These are phyloP conservation scores for Sminthurinus signatus DNA, from an alignment of 1,140 invertebrate species.

Conservation along the genomic window DNA sequence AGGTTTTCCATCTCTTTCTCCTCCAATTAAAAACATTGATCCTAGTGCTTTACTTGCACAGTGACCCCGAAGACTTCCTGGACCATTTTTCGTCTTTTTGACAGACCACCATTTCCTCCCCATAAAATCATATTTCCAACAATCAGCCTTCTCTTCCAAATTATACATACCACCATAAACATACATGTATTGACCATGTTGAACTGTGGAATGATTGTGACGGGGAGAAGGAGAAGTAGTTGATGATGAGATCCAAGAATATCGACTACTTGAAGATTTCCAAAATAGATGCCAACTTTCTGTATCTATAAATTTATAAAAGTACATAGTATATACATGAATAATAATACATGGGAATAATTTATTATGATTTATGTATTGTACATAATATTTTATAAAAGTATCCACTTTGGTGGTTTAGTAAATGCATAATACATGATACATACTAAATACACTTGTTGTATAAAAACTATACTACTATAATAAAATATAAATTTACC, in stretches of 20 bases:
- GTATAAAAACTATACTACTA: not conserved
- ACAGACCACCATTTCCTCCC: constrained; percentile 61
- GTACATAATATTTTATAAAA: too few relatives aligned
- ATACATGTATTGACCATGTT: constrained; percentile 73
- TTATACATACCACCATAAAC: constrained; percentile 85
- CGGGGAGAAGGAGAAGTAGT: constrained; percentile 49
- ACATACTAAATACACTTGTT: not conserved
- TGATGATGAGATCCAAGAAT: constrained; percentile 15
- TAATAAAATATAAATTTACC: constrained; percentile 52
- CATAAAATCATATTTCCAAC: constrained; percentile 74
- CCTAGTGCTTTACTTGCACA: constrained; percentile 68
- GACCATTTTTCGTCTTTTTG: constrained; percentile 60
- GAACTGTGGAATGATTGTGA: constrained; percentile 76
- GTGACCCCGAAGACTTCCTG: constrained; percentile 73
- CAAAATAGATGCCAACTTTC: constrained; percentile 65
- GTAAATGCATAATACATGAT: too few relatives aligned
- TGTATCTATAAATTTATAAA: constrained; percentile 62
- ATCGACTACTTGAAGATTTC: not conserved
- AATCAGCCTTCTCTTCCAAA: constrained; percentile 68
- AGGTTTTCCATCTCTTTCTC: constrained; percentile 62
- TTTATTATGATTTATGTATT: too few relatives aligned
- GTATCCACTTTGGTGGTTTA: too few relatives aligned
- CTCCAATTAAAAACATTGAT: constrained; percentile 76
- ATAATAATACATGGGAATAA: too few relatives aligned
- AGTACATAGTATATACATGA: too few relatives aligned